phyloP scores from a whole-genome alignment of 2,113 vertebrate genomes.

The Cottus gobio region DNA sequence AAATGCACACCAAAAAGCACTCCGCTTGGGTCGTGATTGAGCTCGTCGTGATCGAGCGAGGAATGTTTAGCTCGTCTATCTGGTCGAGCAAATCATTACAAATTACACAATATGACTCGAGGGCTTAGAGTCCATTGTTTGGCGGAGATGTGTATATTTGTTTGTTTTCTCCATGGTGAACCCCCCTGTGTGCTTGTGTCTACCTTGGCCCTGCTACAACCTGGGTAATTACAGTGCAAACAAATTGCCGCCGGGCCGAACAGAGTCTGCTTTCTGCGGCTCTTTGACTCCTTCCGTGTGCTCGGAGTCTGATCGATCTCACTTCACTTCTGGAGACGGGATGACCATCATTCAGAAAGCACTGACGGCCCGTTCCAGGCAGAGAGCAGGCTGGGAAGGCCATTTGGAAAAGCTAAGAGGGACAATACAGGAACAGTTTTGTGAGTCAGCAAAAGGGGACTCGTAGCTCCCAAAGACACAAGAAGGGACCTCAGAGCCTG shows the following conservation, averaged over 20 bases:
- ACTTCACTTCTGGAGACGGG: slow-evolving; percentile 51
- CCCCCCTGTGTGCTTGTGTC: slow-evolving; percentile 43
- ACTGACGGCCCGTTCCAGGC: slow-evolving; percentile 39
- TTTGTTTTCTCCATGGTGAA: slow-evolving; percentile 60
- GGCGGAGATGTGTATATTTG: slow-evolving; percentile 44
- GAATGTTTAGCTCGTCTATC: slow-evolving; percentile 7
- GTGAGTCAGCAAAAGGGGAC: neutral
- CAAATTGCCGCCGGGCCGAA: slow-evolving; percentile 49
- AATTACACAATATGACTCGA: slow-evolving; percentile 29
- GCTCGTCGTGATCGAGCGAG: neutral
- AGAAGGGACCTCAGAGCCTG: neutral
- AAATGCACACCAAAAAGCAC: neutral
- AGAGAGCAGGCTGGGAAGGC: neutral
- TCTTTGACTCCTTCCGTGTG: slow-evolving; percentile 61
- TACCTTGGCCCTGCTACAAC: slow-evolving; percentile 53
- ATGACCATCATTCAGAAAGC: slow-evolving; percentile 60
- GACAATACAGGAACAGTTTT: slow-evolving; percentile 9
- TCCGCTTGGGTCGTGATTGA: neutral
- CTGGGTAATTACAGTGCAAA: slow-evolving; percentile 75
- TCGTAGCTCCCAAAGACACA: neutral
- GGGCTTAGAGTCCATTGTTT: slow-evolving; percentile 37
- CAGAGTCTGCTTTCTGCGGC: slow-evolving; percentile 47
- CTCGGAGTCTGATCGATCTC: slow-evolving; percentile 61
- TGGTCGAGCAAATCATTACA: slow-evolving; percentile 38
- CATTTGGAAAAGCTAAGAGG: neutral